Conservation (phyloP, 2,797 vertebrate genomes). For the Lutjanus campechanus region DNA sequence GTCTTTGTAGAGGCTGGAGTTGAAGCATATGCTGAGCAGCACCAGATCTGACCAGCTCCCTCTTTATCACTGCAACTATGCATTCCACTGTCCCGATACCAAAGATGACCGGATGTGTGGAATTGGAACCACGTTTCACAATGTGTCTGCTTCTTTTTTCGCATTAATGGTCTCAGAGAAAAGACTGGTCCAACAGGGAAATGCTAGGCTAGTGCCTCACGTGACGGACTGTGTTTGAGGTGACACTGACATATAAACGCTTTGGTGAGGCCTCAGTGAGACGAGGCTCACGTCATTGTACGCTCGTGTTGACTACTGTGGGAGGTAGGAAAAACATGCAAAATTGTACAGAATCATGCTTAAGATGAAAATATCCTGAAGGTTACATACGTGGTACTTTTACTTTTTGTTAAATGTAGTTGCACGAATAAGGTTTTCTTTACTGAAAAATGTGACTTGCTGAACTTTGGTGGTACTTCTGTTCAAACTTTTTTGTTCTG, state of each 20-base stretch:
- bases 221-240: slow-evolving; percentile 53
- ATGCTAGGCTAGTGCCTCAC: slow-evolving; percentile 74
- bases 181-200: slow-evolving; percentile 73
- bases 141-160: slow-evolving; percentile 73
- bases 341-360: slow-evolving; percentile 88
- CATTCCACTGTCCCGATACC: slow-evolving; percentile 94
- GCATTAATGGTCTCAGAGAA: slow-evolving; percentile 72
- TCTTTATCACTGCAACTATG: slow-evolving; percentile 90
- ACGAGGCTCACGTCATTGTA: slow-evolving; percentile 62
- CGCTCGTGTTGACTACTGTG: slow-evolving; percentile 85
- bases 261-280: slow-evolving; percentile 41
- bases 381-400: slow-evolving; percentile 88
- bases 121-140: slow-evolving; percentile 79
- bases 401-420: slow-evolving; percentile 85
- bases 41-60: slow-evolving; percentile 72
- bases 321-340: slow-evolving; percentile 82
- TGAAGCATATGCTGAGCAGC: slow-evolving; percentile 77
- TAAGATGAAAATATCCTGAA: slow-evolving; percentile 88
- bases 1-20: slow-evolving; percentile 72
- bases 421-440: slow-evolving; percentile 88
- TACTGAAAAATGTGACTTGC: slow-evolving; percentile 88
- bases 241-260: slow-evolving; percentile 42
- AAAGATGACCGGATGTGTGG: slow-evolving; percentile 91
- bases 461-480: slow-evolving; percentile 87
- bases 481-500: slow-evolving; percentile 74